phyloP scores from a whole-genome alignment of 2,888 invertebrate genomes.

The Adelphocoris suturalis region DNA sequence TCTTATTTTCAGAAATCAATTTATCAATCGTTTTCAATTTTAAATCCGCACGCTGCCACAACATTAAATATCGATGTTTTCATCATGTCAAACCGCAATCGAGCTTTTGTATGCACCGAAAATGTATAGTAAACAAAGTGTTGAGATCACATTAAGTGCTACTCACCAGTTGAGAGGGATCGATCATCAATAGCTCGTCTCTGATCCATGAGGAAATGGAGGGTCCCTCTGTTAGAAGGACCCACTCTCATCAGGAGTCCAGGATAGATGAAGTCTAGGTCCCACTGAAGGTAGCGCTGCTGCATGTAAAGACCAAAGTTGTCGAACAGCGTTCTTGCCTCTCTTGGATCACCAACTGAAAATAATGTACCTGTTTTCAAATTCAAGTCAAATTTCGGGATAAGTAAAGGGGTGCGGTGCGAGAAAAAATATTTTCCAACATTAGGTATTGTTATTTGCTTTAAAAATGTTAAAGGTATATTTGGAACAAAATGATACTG shows the following conservation, averaged over 20 bases:
- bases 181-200: conserved; percentile 81
- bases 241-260: conserved; percentile 87
- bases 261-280: conserved; percentile 86
- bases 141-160: neutral
- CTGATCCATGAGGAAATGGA: conserved; percentile 87
- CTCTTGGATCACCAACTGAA: conserved; percentile 69
- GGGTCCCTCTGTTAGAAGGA: conserved; percentile 83
- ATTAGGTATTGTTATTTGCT: too few relatives aligned
- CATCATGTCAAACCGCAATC: too few relatives aligned
- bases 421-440: too few relatives aligned
- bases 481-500: too few relatives aligned
- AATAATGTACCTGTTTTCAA: neutral
- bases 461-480: too few relatives aligned
- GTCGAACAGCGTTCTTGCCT: conserved; percentile 81
- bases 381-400: neutral
- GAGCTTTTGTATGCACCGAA: too few relatives aligned
- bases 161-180: conserved; percentile 83
- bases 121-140: too few relatives aligned
- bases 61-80: too few relatives aligned
- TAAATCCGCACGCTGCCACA: too few relatives aligned
- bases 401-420: neutral
- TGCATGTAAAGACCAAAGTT: conserved; percentile 85
- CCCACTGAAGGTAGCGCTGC: conserved; percentile 87
- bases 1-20: too few relatives aligned
- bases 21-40: too few relatives aligned